Evolutionary conservation across 2,113 vertebrate genomes (phyloP), one percentile per base, ranked within the genome.

Genomic region (Microcebus ravelobensis): DNA sequence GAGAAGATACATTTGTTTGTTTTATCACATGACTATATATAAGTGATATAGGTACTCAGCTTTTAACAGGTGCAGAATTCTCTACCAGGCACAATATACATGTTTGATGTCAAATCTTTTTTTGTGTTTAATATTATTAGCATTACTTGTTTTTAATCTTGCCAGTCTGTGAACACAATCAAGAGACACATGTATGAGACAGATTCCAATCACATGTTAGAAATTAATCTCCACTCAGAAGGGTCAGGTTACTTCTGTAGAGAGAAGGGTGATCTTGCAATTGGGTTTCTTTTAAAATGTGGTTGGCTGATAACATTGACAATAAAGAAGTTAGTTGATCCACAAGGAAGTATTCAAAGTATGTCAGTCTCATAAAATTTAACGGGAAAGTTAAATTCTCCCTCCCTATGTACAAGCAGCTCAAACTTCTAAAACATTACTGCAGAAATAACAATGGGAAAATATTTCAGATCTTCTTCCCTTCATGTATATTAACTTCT

Each of bases 301-400:
- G n/a, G 18, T 86, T 94, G 48, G 3, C 17, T 84, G 87, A 76
- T 52, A 52, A 52, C 52, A 57, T 7, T 57, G 20, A 57, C 8
- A 20, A 85, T 50, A 85, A 97, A 80, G 34, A 96, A 97, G 82
- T 92, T 94, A 92, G 68, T 50, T 95, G 68, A 94, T 12, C 50
- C 65, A 81, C 80, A 87, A 89, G 52, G n/a, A 87, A 87, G 61
- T 85, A 89, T 83, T 61, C 82, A 65, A 90, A 95, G 73, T 83
- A 85, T 82, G 61, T 27, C 67, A 80, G n/a, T 86, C 57, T 96
- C 63, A 52, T 83, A 63, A 80, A 76, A 83, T 39, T 17, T 61
- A 86, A 79, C 86, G 21, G 20, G 29, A 94, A 94, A 77, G 21
- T 68, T 95, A 61, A 82, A 76, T 74, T 73, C 45, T 88, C 61